Base-by-base conservation (phyloP, 2,888 invertebrate genomes). In the Drosophila antonietae region DNA sequence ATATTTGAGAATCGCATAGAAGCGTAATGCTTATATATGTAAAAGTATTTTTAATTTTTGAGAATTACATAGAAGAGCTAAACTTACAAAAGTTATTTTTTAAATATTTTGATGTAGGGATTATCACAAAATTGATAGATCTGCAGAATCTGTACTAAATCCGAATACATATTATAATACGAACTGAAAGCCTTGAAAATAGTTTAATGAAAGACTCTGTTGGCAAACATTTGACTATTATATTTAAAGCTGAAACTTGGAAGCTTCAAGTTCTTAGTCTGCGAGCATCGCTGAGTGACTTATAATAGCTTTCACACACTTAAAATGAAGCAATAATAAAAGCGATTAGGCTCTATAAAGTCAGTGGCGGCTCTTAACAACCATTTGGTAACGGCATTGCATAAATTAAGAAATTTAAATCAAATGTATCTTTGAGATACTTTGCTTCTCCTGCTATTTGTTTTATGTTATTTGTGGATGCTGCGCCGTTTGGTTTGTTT, bases 241-340 rank as follows among this genome's bases (percentile, higher is more conserved):
- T 20, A 44, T 43, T 53, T 15, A 51, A 51, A 35, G 2, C 8
- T 14, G 5, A 23, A 53, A 2, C 15, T 23, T 15, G 9, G 5
- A 15, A 53, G 35, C 37, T 15, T 31, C 10, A 33, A 31, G 37
- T 51, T 66, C 55, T 58, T 2, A 10, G 49, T 0, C 49, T n/a
- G 10, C 31, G 28, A 31, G 31, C 41, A 44, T 35, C 28, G n/a
- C 56, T 63, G 49, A 57, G 51, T 49, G 56, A 28, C 37, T 49
- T 78, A 84, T 89, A 88, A 84, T 82, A 64, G 88, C 85, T 80
- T 89, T 84, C 89, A 89, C 89, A 89, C 84, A 88, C 74, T 88
- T 62, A 56, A 68, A 46, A 62, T 53, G 67, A 66, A 66, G 35
- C 68, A 53, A 62, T 69, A 71, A 64, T 51, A 65, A 37, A 68